Conservation (phyloP, 2,888 invertebrate genomes). For the Euspilapteryx auroguttella region DNA sequence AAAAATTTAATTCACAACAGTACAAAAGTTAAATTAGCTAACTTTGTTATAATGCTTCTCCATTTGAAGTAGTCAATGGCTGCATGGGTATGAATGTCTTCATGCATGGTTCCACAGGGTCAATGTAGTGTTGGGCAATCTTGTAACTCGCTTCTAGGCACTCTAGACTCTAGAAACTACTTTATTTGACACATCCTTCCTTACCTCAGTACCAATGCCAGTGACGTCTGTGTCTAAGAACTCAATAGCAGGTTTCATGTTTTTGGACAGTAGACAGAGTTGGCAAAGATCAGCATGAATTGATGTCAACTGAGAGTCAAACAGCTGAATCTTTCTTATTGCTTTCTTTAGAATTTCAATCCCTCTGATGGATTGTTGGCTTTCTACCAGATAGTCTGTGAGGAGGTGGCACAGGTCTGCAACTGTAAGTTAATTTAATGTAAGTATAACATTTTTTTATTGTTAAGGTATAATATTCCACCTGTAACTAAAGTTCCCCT, state of each 20-base stretch:
- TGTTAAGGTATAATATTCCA: too few species aligned
- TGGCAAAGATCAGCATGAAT: slow-evolving; percentile 94
- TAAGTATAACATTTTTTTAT: neutral
- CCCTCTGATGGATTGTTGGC: slow-evolving; percentile 79
- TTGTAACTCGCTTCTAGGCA: too few species aligned
- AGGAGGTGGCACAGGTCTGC: slow-evolving; percentile 87
- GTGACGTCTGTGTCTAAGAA: slow-evolving; percentile 90
- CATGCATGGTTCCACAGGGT: too few species aligned
- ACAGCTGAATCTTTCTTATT: slow-evolving; percentile 84
- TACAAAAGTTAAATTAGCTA: too few species aligned
- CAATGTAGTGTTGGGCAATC: too few species aligned
- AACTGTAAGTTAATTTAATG: slow-evolving; percentile 55
- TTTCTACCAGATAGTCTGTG: slow-evolving; percentile 76
- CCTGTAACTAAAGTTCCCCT: too few species aligned
- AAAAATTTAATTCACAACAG: slow-evolving; percentile 2
- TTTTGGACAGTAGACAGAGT: slow-evolving; percentile 86
- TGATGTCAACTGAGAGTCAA: slow-evolving; percentile 88
- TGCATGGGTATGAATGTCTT: too few species aligned
- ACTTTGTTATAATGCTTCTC: too few species aligned
- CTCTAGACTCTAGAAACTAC: too few species aligned
- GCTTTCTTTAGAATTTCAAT: slow-evolving; percentile 81
- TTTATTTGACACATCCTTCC: too few species aligned
- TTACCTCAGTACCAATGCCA: slow-evolving; percentile 84
- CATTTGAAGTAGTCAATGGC: too few species aligned
- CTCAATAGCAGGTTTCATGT: slow-evolving; percentile 87